These are phyloP conservation scores for Meriones unguiculatus DNA, from an alignment of 2,113 vertebrate genomes.

Conservation along the genomic window DNA sequence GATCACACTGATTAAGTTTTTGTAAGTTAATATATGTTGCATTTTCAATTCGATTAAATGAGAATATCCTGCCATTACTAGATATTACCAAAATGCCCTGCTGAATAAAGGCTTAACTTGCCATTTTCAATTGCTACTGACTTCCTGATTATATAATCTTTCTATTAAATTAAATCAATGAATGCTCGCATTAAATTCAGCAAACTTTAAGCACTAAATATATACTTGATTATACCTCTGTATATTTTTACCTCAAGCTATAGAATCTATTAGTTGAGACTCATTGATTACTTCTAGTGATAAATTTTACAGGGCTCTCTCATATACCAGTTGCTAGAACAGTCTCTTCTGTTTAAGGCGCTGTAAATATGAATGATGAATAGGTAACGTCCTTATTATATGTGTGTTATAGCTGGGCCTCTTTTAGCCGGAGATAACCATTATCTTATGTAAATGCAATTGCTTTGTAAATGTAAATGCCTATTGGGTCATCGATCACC, in stretches of 20 bases:
- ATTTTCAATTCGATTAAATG: constrained; percentile 90
- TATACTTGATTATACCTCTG: background rate
- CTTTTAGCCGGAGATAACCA: constrained; percentile 63
- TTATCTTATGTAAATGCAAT: constrained; percentile 74
- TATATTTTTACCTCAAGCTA: constrained; percentile 61
- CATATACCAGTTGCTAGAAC: constrained; percentile 53
- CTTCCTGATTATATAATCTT: constrained; percentile 85
- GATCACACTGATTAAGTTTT: constrained; percentile 90
- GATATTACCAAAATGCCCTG: constrained; percentile 85
- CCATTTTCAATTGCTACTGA: constrained; percentile 84
- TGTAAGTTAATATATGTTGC: constrained; percentile 89
- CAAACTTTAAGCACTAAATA: constrained; percentile 78
- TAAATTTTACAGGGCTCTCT: constrained; percentile 66
- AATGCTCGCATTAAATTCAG: constrained; percentile 85
- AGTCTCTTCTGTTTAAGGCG: constrained; percentile 51
- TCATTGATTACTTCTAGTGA: constrained; percentile 75
- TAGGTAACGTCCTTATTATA: constrained; percentile 55
- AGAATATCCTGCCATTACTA: constrained; percentile 87
- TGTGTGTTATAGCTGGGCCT: constrained; percentile 63
- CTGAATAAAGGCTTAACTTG: constrained; percentile 82
- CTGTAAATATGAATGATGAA: constrained; percentile 72
- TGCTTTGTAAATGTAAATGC: constrained; percentile 78
- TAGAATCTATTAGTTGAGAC: constrained; percentile 44
- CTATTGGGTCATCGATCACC: constrained; percentile 70
- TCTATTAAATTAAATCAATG: constrained; percentile 86